Evolutionary conservation across 2,888 invertebrate genomes (phyloP).

Genomic region (Argynnis bischoffii): DNA sequence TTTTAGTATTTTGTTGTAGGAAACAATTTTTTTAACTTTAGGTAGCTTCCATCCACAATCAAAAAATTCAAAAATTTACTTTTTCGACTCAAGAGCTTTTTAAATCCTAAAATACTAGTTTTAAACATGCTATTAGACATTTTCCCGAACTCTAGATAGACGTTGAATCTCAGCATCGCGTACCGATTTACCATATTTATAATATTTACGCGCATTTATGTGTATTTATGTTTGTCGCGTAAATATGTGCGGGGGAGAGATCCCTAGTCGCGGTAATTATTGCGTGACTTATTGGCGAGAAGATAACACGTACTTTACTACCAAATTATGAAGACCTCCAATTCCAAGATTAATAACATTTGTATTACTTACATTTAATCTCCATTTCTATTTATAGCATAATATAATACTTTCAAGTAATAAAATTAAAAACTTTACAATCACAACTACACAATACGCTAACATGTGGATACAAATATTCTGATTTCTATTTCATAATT

Average conservation of each 20-base stretch:
- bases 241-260: constrained; percentile 74
- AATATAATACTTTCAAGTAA: no score
- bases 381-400: no score
- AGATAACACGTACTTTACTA: constrained; percentile 74
- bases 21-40: no score
- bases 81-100: constrained; percentile 13
- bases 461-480: no score
- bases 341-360: not conserved
- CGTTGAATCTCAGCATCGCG: constrained; percentile 47
- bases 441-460: no score
- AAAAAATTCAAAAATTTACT: not conserved
- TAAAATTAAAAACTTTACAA: no score
- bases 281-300: constrained; percentile 80
- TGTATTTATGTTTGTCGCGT: constrained; percentile 65
- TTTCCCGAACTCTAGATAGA: not conserved
- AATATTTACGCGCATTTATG: constrained; percentile 58
- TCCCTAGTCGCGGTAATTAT: constrained; percentile 77
- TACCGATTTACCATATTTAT: constrained; percentile 55
- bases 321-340: constrained; percentile 54
- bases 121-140: not conserved
- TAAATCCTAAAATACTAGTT: not conserved
- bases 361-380: not conserved
- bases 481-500: no score
- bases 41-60: constrained; percentile 3
- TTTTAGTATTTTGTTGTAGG: no score